Base-by-base conservation (phyloP, 2,797 vertebrate genomes). In the Lutjanus campechanus region DNA sequence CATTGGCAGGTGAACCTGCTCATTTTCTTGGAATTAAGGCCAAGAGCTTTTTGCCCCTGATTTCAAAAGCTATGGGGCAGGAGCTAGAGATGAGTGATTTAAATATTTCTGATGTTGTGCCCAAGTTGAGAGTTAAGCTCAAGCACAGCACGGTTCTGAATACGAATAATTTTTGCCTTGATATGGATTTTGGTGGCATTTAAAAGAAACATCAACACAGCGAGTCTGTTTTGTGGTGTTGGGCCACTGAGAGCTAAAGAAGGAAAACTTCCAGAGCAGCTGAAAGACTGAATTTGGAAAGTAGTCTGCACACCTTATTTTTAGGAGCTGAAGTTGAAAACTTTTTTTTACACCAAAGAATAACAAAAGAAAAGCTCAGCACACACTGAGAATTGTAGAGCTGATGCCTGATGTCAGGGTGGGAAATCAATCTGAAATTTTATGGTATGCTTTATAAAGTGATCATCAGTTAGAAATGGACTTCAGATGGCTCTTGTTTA, bases 21-120 rank as follows among this genome's bases (percentile, higher is more conserved):
- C 47, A 83, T 85, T 79, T 83, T 82, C 79, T 85, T 75, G 15
- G 67, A 88, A 83, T 85, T 79, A 79, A 79, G 77, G 77, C 83
- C 77, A 82, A 73, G 40, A 53, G 53, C 47, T 72, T 86, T 83
- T 79, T 83, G 46, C 71, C 56, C 61, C 56, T 76, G 55, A 66
- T 80, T 82, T 87, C 46, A 54, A 83, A 87, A 80, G 75, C 79
- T 68, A 72, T 73, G 70, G 55, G 79, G 81, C 79, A 41, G 43
- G 46, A 79, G 67, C 36, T 36, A 11, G 53, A 86, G 62, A 81
- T 82, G 56, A 85, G 25, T 67, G 53, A 85, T 85, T 88, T 79
- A 46, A 75, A 88, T 76, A 84, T 80, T 80, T 83, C 73, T 90
- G 73, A 83, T 85, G 49, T 29, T 64, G 72, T 69, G 69, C 58